Conservation (phyloP, 2,888 invertebrate species). For the Asteroscopus sphinx region DNA sequence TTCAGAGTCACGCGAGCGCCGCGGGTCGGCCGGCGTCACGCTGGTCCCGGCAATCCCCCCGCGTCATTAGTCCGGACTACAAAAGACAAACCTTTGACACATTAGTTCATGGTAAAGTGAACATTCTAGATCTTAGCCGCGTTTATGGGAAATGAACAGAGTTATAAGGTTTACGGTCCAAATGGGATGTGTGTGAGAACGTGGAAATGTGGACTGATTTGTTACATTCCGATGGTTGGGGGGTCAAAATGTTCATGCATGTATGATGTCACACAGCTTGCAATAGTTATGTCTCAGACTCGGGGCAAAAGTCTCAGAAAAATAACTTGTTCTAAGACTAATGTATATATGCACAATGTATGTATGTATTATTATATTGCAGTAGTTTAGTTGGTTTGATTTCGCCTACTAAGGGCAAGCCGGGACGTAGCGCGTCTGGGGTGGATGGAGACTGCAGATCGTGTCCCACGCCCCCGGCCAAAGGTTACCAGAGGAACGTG, state of each 20-base stretch:
- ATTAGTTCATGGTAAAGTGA: conserved; percentile 79
- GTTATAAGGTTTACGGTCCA: conserved; percentile 66
- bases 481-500: too few species aligned
- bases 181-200: conserved; percentile 60
- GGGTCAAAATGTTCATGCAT: conserved; percentile 11
- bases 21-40: conserved; percentile 53
- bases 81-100: conserved; percentile 76
- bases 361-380: too few species aligned
- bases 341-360: too few species aligned
- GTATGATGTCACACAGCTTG: too few species aligned
- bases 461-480: too few species aligned
- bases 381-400: too few species aligned
- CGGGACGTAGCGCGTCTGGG: too few species aligned
- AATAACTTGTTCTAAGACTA: too few species aligned
- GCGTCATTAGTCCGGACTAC: conserved; percentile 70
- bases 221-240: conserved; percentile 47
- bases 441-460: too few species aligned
- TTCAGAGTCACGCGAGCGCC: conserved; percentile 58
- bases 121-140: conserved; percentile 79
- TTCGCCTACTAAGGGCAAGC: too few species aligned
- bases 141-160: conserved; percentile 82
- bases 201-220: conserved; percentile 42
- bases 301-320: too few species aligned
- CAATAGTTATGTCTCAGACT: too few species aligned
- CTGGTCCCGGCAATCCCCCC: conserved; percentile 55